Evolutionary conservation across 2,888 invertebrate species (phyloP).

Genomic region (Xanthostigma xanthostigma): DNA sequence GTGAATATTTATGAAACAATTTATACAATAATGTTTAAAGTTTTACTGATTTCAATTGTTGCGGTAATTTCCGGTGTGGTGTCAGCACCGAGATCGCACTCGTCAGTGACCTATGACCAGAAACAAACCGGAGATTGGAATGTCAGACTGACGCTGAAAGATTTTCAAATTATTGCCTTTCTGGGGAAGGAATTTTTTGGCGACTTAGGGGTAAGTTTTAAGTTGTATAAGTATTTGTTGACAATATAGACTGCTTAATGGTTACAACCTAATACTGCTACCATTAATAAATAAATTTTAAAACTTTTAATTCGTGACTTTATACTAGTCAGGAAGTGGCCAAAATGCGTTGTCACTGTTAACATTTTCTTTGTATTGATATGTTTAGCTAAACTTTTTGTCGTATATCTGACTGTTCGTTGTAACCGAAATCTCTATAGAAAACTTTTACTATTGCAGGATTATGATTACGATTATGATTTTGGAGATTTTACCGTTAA

Average conservation of each 20-base stretch:
- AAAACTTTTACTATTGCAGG: constrained; percentile 31
- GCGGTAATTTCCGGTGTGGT: neutral
- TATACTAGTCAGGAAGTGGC: no score
- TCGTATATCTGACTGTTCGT: no score
- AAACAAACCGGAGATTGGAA: constrained; percentile 66
- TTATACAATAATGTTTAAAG: neutral
- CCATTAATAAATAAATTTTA: no score
- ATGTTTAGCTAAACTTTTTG: no score
- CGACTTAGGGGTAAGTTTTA: constrained; percentile 39
- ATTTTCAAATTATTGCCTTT: constrained; percentile 57
- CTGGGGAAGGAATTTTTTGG: constrained; percentile 41
- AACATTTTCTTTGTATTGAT: no score
- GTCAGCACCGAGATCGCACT: constrained; percentile 2
- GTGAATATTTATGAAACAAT: no score
- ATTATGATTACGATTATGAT: constrained; percentile 59
- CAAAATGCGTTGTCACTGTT: no score
- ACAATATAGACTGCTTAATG: neutral
- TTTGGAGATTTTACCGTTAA: constrained; percentile 57
- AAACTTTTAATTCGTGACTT: no score
- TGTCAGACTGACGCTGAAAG: constrained; percentile 64
- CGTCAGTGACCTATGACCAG: constrained; percentile 40
- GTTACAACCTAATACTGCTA: no score
- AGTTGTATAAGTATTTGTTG: constrained; percentile 1
- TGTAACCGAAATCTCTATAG: no score
- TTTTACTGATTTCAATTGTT: neutral